Evolutionary conservation across 2,888 invertebrate genomes (phyloP).

Genomic region (Disparrhopalites patrizii): DNA sequence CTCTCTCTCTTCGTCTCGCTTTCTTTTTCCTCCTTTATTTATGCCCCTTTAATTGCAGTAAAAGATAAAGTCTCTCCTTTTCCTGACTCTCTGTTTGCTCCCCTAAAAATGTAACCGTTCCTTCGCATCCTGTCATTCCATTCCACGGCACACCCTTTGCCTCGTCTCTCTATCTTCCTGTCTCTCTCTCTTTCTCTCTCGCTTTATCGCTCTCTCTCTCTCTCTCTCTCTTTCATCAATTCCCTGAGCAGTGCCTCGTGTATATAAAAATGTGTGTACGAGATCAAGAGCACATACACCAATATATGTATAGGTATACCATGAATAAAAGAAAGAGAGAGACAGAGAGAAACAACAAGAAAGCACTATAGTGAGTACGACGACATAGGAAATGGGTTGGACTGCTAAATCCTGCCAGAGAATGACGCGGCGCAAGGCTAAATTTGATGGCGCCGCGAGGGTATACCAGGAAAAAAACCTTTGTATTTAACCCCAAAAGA

Average conservation of each 20-base stretch:
- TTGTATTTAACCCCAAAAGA: not conserved
- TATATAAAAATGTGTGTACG: not conserved
- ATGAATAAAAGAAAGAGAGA: not conserved
- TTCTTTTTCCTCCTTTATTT: no score
- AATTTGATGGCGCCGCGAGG: not conserved
- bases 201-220: no score
- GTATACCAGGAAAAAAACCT: no score
- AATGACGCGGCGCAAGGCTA: not conserved
- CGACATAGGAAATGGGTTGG: constrained; percentile 20
- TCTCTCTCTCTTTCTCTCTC: not conserved
- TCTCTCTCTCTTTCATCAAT: not conserved
- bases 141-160: constrained; percentile 15
- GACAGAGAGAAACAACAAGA: not conserved
- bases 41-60: no score
- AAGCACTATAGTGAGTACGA: not conserved
- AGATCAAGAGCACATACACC: not conserved
- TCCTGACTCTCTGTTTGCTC: not conserved
- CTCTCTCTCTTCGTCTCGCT: no score
- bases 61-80: no score
- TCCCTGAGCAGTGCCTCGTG: not conserved
- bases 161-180: constrained; percentile 10
- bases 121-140: constrained; percentile 10
- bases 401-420: constrained; percentile 15
- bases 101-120: no score
- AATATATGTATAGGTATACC: not conserved